phyloP scores from a whole-genome alignment of 2,113 vertebrate species.

The Nothocercus nigrocapillus region DNA sequence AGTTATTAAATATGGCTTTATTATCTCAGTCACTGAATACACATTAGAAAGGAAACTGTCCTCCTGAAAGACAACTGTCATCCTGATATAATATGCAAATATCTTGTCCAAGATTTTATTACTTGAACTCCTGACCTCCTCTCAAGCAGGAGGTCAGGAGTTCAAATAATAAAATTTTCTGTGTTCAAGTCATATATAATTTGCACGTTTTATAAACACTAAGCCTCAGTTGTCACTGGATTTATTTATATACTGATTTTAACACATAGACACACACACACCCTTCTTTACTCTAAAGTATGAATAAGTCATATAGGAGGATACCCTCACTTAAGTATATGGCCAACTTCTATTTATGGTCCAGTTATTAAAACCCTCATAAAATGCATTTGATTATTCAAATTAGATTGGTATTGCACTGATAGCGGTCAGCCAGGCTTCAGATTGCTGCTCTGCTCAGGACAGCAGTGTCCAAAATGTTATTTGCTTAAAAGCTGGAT shows the following conservation, averaged over 20 bases:
- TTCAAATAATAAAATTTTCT: neutral
- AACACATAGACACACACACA: neutral
- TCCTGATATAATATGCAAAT: neutral
- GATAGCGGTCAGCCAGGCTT: neutral
- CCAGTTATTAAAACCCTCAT: neutral
- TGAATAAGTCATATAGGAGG: neutral
- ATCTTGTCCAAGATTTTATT: neutral
- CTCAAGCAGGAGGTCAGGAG: neutral
- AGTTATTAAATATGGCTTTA: neutral
- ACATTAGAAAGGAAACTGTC: neutral
- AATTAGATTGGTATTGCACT: neutral
- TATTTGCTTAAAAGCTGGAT: neutral
- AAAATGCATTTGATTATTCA: neutral
- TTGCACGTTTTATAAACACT: neutral
- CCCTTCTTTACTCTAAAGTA: neutral
- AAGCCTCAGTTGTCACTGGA: neutral
- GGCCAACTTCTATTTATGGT: neutral
- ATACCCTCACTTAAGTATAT: neutral
- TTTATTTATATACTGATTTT: neutral
- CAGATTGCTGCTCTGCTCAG: neutral
- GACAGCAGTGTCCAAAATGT: neutral
- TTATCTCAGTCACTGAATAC: neutral
- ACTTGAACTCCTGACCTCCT: neutral
- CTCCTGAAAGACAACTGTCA: fast-evolving
- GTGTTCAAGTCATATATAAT: neutral